Conservation (phyloP, 2,113 vertebrate genomes). For the Hyla sarda region DNA sequence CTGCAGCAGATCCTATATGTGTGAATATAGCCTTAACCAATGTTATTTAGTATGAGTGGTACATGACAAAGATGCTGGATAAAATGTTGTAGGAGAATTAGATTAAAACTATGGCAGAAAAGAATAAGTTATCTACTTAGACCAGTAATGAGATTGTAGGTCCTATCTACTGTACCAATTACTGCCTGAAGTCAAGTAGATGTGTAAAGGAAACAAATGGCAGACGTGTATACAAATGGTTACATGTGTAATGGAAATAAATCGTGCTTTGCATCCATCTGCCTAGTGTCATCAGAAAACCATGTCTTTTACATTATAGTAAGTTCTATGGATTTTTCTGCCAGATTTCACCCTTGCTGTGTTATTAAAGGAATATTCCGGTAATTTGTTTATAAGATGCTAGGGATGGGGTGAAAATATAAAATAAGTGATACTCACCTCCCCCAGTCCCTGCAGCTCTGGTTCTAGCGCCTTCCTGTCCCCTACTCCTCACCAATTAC, state of each 20-base stretch:
- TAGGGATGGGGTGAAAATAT: too few species aligned
- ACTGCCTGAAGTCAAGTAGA: conserved; percentile 41
- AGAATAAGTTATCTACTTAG: conserved; percentile 47
- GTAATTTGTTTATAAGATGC: too few species aligned
- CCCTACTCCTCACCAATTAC: too few species aligned
- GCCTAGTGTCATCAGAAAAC: neutral
- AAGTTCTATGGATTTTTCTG: neutral
- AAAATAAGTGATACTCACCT: too few species aligned
- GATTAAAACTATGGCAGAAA: conserved; percentile 42
- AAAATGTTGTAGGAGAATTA: conserved; percentile 44
- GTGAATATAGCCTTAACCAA: too few species aligned
- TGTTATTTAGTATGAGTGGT: neutral
- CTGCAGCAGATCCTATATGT: too few species aligned
- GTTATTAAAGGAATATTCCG: too few species aligned
- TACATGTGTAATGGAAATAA: neutral
- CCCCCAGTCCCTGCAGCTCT: too few species aligned
- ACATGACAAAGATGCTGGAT: neutral
- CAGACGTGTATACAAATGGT: neutral
- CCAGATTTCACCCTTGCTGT: too few species aligned
- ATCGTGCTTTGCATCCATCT: neutral
- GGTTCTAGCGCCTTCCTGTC: too few species aligned
- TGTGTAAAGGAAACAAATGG: conserved; percentile 17
- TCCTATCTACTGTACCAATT: conserved; percentile 43
- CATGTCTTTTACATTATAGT: neutral
- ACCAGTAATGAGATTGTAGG: conserved; percentile 50